Conservation (phyloP, 2,888 invertebrate genomes). For the Celastrina argiolus region DNA sequence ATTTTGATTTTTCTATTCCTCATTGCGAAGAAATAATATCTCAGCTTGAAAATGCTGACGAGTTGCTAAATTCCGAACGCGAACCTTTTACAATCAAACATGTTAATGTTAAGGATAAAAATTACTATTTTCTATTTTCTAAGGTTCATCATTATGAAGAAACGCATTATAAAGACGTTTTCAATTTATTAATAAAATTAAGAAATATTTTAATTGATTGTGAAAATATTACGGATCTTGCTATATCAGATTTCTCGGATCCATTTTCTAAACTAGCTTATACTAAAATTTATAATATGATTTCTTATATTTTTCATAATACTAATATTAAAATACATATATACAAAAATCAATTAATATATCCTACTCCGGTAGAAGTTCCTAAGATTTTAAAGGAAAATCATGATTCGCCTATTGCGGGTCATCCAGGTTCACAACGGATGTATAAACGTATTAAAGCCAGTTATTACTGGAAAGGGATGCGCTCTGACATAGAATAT, state of each 20-base stretch:
- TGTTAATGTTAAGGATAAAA: constrained; percentile 23
- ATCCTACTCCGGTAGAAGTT: constrained; percentile 10
- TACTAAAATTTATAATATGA: too few species aligned
- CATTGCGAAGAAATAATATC: constrained; percentile 16
- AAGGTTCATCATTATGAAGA: constrained; percentile 28
- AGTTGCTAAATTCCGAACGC: constrained; percentile 7
- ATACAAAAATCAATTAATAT: neutral
- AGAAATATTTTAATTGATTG: constrained; percentile 20
- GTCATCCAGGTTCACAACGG: too few species aligned
- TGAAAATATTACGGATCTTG: constrained; percentile 4
- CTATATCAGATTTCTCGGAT: constrained; percentile 25
- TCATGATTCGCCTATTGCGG: too few species aligned
- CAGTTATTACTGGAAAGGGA: too few species aligned
- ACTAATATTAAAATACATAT: neutral
- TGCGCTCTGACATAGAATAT: too few species aligned
- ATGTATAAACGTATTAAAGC: too few species aligned
- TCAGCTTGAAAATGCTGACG: constrained; percentile 22
- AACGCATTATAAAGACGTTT: constrained; percentile 16
- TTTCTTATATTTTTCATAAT: too few species aligned
- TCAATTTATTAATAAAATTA: constrained; percentile 1
- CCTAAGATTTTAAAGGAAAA: too few species aligned
- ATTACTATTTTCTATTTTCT: constrained; percentile 24
- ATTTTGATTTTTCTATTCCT: constrained; percentile 27
- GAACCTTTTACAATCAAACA: constrained; percentile 19
- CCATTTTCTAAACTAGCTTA: constrained; percentile 20